Base-by-base conservation (phyloP, 2,113 vertebrate genomes). In the Platichthys flesus region DNA sequence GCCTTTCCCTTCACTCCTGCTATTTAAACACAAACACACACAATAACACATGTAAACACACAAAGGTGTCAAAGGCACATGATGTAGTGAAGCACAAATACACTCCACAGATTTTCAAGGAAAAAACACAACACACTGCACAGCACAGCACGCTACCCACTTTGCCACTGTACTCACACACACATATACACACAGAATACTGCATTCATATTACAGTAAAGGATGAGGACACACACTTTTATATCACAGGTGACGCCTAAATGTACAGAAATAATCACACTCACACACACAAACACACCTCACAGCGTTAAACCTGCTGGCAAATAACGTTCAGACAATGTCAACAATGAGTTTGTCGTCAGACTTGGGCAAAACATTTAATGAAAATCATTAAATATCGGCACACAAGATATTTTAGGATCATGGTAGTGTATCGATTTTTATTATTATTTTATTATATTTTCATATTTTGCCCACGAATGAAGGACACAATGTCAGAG, bases 1-100 rank as follows among this genome's bases (percentile, higher is more conserved):
- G 84, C 83, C 81, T 87, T 92, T 91, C 85, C 75, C 91, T 89
- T 91, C 81, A 83, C 85, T 89, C 82, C 90, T 85, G 70, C 72
- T 76, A 61, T 83, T 87, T 79, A 71, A 76, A 74, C 67, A 83
- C n/a, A 85, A 45, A 80, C 40, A 45, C 37, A 63, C 20, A 63
- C 20, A 42, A 23, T 23, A 5, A 58, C 52, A 54, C 57, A 82
- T 52, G 76, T 74, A 81, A 63, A 74, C 45, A 75, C 68, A 71
- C 45, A 75, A 64, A 71, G 35, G 82, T 85, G 87, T 89, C 74
- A 52, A 58, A 77, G 59, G 61, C 74, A 52, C 57, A 77, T 56
- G 61, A 78, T 68, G 77, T 70, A 64, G 87, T 90, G 90, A 84
- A 67, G 71, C 82, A 89, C 77, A 81, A 67, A 82, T 42, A 21